Evolutionary conservation across 2,797 vertebrate species (phyloP).

Genomic region (Acanthis flammea): DNA sequence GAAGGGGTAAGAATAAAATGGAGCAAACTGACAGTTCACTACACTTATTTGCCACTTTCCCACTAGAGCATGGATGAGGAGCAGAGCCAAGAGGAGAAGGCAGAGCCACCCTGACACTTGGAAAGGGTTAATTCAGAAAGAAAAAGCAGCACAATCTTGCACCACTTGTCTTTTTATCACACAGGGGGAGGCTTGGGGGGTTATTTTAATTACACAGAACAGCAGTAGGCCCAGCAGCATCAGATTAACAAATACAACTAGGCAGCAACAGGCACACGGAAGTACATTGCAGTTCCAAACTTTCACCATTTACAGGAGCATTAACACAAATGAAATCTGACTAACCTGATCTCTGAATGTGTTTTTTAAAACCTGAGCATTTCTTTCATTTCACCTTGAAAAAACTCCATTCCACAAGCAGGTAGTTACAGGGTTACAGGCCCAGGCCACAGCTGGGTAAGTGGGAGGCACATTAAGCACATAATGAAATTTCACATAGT

Average conservation of each 20-base stretch:
- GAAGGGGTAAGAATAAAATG: background rate
- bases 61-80: fast-evolving
- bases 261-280: background rate
- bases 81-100: background rate
- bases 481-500: background rate
- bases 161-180: background rate
- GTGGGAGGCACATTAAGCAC: background rate
- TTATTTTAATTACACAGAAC: background rate
- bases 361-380: background rate
- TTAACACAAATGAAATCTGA: background rate
- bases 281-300: background rate
- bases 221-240: background rate
- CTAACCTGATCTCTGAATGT: background rate
- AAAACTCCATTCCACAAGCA: background rate
- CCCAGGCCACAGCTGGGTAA: background rate
- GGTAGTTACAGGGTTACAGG: background rate
- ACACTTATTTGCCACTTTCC: background rate
- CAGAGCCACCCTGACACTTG: fast-evolving
- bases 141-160: background rate
- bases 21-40: background rate
- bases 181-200: background rate
- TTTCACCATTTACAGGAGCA: background rate
- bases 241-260: background rate
- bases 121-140: background rate
- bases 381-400: background rate